Conservation (phyloP, 2,797 vertebrate genomes). For the Aplochiton taeniatus region DNA sequence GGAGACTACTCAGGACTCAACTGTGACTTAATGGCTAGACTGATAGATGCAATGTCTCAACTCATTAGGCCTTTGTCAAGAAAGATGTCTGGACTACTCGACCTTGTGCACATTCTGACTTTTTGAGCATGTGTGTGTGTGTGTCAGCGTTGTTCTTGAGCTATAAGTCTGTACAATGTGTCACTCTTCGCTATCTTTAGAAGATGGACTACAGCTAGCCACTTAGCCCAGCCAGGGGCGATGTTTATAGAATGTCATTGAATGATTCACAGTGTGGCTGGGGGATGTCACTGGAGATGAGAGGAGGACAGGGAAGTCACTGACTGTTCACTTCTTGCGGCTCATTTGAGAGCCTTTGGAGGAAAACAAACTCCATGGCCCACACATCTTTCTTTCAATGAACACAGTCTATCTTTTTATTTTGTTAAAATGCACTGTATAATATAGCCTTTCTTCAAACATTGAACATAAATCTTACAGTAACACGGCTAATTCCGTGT, state of each 20-base stretch:
- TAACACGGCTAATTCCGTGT: no score
- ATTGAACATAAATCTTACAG: no score
- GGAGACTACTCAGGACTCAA: slow-evolving; percentile 9
- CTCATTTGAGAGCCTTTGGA: not conserved
- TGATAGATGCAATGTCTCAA: slow-evolving; percentile 22
- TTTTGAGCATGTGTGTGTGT: not conserved
- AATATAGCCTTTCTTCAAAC: no score
- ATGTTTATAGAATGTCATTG: not conserved
- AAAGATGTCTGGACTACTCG: slow-evolving; percentile 11
- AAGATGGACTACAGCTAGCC: slow-evolving; percentile 9
- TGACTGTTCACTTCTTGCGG: slow-evolving; percentile 9
- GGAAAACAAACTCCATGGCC: not conserved
- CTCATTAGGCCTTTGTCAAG: slow-evolving; percentile 16
- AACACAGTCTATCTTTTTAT: no score
- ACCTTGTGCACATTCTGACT: slow-evolving; percentile 18
- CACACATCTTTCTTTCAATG: no score
- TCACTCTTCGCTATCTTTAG: slow-evolving; percentile 20
- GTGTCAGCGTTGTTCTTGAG: slow-evolving; percentile 4
- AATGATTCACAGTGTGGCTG: slow-evolving; percentile 31
- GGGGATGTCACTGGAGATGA: slow-evolving; percentile 15
- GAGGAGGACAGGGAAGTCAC: slow-evolving; percentile 19
- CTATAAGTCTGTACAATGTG: slow-evolving; percentile 13
- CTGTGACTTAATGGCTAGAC: slow-evolving; percentile 27
- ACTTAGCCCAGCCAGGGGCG: slow-evolving; percentile 3
- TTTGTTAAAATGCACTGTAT: no score